These are phyloP conservation scores for Zophobas atratus DNA, from an alignment of 1,140 invertebrate species.

Conservation along the genomic window DNA sequence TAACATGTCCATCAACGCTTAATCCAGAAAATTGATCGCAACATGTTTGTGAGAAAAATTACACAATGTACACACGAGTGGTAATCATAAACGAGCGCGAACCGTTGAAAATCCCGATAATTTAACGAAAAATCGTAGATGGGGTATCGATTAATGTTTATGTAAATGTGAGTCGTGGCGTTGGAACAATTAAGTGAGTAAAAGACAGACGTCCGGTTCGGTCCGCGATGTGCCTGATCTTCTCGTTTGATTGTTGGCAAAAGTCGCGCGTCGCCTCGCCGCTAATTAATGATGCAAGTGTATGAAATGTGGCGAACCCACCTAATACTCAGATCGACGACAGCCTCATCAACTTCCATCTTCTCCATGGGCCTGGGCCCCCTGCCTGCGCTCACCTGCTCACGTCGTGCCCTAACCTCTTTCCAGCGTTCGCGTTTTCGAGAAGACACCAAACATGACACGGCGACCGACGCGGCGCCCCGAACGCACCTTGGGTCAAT, in stretches of 20 bases:
- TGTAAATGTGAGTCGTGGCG: conserved; percentile 23
- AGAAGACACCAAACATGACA: conserved; percentile 62
- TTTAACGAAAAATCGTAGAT: neutral
- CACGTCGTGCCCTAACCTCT: conserved; percentile 16
- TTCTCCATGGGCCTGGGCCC: conserved; percentile 68
- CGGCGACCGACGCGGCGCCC: conserved; percentile 43
- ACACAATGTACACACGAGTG: no score
- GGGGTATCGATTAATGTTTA: conserved; percentile 33
- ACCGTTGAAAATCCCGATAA: neutral
- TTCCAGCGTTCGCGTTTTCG: neutral
- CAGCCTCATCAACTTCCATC: conserved; percentile 76
- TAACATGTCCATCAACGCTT: neutral
- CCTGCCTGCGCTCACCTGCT: neutral
- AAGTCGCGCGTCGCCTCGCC: neutral
- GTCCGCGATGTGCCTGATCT: neutral
- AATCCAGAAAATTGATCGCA: neutral
- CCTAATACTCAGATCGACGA: conserved; percentile 83
- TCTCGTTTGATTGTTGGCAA: neutral
- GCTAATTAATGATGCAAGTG: conserved; percentile 25
- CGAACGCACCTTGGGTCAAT: conserved; percentile 63
- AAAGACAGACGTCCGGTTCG: conserved; percentile 27
- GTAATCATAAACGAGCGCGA: neutral
- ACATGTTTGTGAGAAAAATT: neutral
- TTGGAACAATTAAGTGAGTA: conserved; percentile 11
- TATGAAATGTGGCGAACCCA: conserved; percentile 65